Base-by-base conservation (phyloP, 2,888 invertebrate genomes). In the Limnephilus rhombicus region DNA sequence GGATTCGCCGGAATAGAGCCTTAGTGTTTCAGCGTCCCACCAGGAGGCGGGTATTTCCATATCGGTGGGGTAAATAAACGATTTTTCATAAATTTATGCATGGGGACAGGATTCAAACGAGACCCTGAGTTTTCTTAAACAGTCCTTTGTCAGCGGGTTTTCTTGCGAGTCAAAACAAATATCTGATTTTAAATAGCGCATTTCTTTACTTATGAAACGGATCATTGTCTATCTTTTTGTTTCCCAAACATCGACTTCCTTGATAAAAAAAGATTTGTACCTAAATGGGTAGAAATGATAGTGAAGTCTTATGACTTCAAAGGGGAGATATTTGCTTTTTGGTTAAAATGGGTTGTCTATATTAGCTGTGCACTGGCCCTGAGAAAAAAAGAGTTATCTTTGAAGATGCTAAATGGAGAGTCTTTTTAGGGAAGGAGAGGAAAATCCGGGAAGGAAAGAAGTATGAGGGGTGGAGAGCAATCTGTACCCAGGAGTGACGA, bases 51-150 rank as follows among this genome's bases (percentile, higher is more conserved):
- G 12, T 9, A 37, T 34, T 83, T 34, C 83, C 82, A 37, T 45
- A 45, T 45, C 18, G 45, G 49, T 86, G 41, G 45, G 45, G 45
- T 49, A 86, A 86, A 29, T 86, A 86, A 41, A 7, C 37, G 45
- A 29, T 86, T 86, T 68, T 86, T 86, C 45, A 86, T 86, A 29
- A 86, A 86, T 86, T 86, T 86, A 86, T 86, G 86, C 29, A 15
- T 24, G 15, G 86, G 15, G 41, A 45, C 68, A 68, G 68, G 68
- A 68, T 68, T 68, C 68, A 68, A 68, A 68, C 68, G 68, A 68
- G 24, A 68, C 68, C 68, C 68, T 5, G 24, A 68, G 68, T 68
- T 68, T 68, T 68, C 68, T 24, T n/a, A 68, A 68, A n/a, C 68
- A n/a, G 68, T 24, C 24, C 24, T 24, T 68, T 68, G 68, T 68